These are phyloP conservation scores for Trogon surrucura DNA, from an alignment of 2,113 vertebrate genomes.

Conservation along the genomic window DNA sequence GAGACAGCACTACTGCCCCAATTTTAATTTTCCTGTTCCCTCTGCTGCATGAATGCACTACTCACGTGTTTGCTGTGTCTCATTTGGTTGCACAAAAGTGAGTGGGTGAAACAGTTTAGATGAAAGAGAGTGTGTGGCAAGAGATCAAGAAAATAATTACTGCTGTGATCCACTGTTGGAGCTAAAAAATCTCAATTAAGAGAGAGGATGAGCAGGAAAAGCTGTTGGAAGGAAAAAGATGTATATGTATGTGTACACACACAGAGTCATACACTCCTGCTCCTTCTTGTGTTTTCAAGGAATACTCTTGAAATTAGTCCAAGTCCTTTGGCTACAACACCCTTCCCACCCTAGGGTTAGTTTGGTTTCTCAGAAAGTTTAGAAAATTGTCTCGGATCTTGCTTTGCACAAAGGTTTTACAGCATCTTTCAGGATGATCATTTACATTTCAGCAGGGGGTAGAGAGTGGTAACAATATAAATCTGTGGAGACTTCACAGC, in stretches of 20 bases:
- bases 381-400: not conserved
- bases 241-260: not conserved
- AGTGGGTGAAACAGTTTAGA: constrained; percentile 64
- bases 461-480: not conserved
- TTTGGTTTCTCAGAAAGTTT: constrained; percentile 15
- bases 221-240: not conserved
- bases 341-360: not conserved
- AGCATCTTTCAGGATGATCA: not conserved
- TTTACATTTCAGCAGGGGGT: not conserved
- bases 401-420: not conserved
- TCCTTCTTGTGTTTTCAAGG: constrained; percentile 22
- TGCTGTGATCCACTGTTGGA: constrained; percentile 47
- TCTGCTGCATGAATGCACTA: not conserved
- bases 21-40: not conserved
- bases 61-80: constrained; percentile 39
- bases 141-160: constrained; percentile 67
- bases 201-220: constrained; percentile 46
- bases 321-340: not conserved
- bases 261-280: not conserved
- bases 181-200: constrained; percentile 60
- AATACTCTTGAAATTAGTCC: not conserved
- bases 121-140: constrained; percentile 64
- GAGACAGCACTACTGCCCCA: not conserved
- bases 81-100: constrained; percentile 60
- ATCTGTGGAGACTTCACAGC: not conserved